Evolutionary conservation across 92 coral and sea anemone genomes (phyloP), one percentile per base, ranked within the genome.

Genomic region (Phenganax marumi): DNA sequence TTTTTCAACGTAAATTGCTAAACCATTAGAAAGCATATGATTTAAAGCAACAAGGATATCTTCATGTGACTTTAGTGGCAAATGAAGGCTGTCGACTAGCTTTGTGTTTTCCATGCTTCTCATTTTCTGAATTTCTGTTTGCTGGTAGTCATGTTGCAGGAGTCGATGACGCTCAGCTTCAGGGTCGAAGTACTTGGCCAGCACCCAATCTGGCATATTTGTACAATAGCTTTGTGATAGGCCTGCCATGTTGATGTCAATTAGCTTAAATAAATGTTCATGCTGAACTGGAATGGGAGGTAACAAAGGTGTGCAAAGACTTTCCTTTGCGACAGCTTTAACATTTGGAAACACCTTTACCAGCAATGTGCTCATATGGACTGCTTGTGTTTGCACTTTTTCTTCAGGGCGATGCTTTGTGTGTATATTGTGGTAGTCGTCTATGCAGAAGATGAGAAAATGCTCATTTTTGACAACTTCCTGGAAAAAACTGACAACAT

Each of bases 121-220:
- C 65, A 58, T 58, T 58, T 58, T 16, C 9, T 58, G 17, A 3
- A 58, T 58, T 19, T 58, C 65, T 8, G 65, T 68, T 26, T 26
- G 50, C 21, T 68, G 73, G 50, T 68, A 68, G 73, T 68, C 50
- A 26, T 68, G 73, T 68, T 13, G 3, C 73, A 68, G 50, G 17
- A 68, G 73, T 26, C 73, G 73, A 47, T 68, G 73, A 7, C 33
- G 43, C 52, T 68, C 73, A 26, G 73, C 73, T 68, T 68, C 73
- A 26, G 73, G 43, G 50, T 47, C 50, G 19, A 68, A 68, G 73
- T 68, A 68, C 2, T 56, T 56, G 17, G 63, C 63, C 7, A 14
- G 63, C 63, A 56, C 63, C 63, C 63, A 56, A 56, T 68, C 73
- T 68, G 73, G 73, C 73, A 68, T 68, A 68, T 47, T 68, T 26